These are phyloP conservation scores for Orthosia gracilis DNA, from an alignment of 2,888 invertebrate species.

Conservation along the genomic window DNA sequence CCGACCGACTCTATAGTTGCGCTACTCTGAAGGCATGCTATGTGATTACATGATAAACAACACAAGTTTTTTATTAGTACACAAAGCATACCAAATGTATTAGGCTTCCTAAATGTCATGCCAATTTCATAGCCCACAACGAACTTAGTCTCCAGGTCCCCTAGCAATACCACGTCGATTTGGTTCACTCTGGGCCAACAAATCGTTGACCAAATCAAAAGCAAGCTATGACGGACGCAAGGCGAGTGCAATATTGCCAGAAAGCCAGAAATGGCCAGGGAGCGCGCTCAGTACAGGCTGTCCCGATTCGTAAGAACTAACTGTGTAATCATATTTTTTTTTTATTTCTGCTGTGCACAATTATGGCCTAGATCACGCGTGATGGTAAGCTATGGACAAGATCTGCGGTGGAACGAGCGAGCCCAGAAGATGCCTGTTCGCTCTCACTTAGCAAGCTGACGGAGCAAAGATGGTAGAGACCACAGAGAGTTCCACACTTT, in stretches of 20 bases:
- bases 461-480: too few relatives aligned
- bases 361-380: background rate
- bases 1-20: background rate
- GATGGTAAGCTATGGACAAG: background rate
- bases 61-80: background rate
- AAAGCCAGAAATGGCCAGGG: too few relatives aligned
- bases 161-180: slow-evolving; percentile 15
- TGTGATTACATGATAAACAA: background rate
- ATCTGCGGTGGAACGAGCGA: too few relatives aligned
- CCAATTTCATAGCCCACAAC: background rate
- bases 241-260: background rate
- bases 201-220: background rate
- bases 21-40: background rate
- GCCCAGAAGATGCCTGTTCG: background rate
- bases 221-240: background rate
- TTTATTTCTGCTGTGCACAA: background rate
- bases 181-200: background rate
- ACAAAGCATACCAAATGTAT: background rate
- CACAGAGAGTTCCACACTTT: too few relatives aligned
- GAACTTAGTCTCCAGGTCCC: slow-evolving; percentile 8
- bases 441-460: too few relatives aligned
- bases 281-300: too few relatives aligned
- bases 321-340: background rate
- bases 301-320: too few relatives aligned
- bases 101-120: background rate